phyloP scores from a whole-genome alignment of 1,140 invertebrate species.

The Sycobia sp. region DNA sequence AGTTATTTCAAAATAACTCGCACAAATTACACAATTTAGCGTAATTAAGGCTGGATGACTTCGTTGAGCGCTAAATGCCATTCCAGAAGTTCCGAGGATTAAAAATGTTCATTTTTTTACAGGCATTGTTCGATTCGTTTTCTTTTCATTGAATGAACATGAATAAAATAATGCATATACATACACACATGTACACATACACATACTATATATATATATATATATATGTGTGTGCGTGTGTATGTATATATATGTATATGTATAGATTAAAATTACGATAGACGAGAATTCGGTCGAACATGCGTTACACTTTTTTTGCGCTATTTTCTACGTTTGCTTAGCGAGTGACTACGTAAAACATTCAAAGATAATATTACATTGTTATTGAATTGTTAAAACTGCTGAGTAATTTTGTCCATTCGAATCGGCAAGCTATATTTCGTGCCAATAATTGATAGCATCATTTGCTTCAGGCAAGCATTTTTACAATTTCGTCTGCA shows the following conservation, averaged over 20 bases:
- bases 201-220: background rate
- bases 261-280: background rate
- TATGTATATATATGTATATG: background rate
- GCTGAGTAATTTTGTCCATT: conserved; percentile 20
- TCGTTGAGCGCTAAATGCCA: conserved; percentile 25
- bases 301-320: conserved; percentile 29
- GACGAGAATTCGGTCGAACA: conserved; percentile 30
- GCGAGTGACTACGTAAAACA: conserved; percentile 5
- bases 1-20: conserved; percentile 10
- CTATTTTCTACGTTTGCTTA: conserved; percentile 1
- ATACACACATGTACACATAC: background rate
- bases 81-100: conserved; percentile 13
- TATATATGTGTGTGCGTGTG: background rate
- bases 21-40: conserved; percentile 5
- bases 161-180: conserved; percentile 22
- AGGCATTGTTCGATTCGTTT: conserved; percentile 25
- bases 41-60: conserved; percentile 28
- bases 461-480: background rate
- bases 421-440: background rate
- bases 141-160: conserved; percentile 8
- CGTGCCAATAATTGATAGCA: background rate
- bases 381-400: background rate
- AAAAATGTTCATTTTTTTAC: conserved; percentile 24
- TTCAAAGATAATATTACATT: background rate
- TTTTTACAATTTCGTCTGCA: background rate